Evolutionary conservation across 1,140 invertebrate species (phyloP).

Genomic region (Neodiprion fabricii): DNA sequence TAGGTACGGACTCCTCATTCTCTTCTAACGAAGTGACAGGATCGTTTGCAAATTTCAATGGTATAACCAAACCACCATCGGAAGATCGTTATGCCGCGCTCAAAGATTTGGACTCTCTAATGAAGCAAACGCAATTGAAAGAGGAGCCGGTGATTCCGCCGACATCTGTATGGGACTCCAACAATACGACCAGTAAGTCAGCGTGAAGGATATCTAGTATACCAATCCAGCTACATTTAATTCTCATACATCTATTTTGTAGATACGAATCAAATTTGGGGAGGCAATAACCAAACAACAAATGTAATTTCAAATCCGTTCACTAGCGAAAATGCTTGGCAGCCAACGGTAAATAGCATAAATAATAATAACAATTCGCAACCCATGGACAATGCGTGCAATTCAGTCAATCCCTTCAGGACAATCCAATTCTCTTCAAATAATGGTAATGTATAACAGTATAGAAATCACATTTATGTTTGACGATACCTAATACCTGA

Average conservation of each 20-base stretch:
- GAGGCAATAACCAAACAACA: constrained; percentile 45
- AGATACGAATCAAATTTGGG: constrained; percentile 51
- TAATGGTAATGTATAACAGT: constrained; percentile 43
- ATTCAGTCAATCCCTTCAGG: constrained; percentile 55
- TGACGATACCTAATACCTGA: constrained; percentile 8
- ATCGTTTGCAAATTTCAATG: constrained; percentile 37
- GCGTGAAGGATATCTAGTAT: neutral
- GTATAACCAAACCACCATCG: constrained; percentile 59
- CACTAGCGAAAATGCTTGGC: constrained; percentile 48
- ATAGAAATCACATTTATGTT: constrained; percentile 11
- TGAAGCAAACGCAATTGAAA: constrained; percentile 63
- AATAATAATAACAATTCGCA: constrained; percentile 50
- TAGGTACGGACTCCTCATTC: constrained; percentile 44
- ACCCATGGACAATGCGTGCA: constrained; percentile 47
- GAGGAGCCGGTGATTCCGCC: constrained; percentile 42
- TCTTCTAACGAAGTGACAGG: constrained; percentile 23
- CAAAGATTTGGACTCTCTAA: constrained; percentile 78
- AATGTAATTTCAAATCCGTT: constrained; percentile 58
- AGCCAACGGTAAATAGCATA: constrained; percentile 50
- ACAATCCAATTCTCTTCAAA: constrained; percentile 48
- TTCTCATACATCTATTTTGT: constrained; percentile 20
- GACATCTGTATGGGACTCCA: constrained; percentile 51
- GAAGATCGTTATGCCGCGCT: constrained; percentile 84
- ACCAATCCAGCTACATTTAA: neutral
- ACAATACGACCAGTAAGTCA: constrained; percentile 48